phyloP scores from a whole-genome alignment of 2,797 vertebrate species.

The Macropodus opercularis region DNA sequence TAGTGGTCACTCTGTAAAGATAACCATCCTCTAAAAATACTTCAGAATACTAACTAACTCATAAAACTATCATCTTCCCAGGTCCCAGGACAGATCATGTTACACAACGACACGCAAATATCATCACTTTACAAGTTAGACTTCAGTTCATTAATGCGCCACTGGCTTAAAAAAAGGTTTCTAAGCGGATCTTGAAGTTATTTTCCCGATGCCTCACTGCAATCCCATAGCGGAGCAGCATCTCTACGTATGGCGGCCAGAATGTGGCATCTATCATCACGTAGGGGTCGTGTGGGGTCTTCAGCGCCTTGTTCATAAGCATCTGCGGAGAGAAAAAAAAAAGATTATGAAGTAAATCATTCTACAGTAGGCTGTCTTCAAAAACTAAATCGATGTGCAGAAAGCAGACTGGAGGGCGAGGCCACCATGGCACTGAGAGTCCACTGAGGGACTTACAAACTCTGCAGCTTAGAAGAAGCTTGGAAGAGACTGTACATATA shows the following conservation, averaged over 20 bases:
- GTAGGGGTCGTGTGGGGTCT: conserved; percentile 91
- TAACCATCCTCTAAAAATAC: neutral
- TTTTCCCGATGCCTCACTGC: conserved; percentile 91
- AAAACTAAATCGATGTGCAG: too few relatives aligned
- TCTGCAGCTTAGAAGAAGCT: too few relatives aligned
- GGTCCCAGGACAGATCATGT: conserved; percentile 3
- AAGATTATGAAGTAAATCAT: too few relatives aligned
- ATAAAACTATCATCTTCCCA: neutral
- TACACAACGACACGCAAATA: conserved; percentile 19
- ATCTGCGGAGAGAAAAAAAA: conserved; percentile 72
- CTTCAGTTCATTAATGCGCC: neutral
- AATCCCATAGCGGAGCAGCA: conserved; percentile 89
- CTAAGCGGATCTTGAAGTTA: conserved; percentile 87
- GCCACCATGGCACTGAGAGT: too few relatives aligned
- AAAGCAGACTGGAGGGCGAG: too few relatives aligned
- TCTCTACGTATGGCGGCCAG: conserved; percentile 93
- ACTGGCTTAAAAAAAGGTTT: conserved; percentile 80
- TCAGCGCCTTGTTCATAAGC: conserved; percentile 84
- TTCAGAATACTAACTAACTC: neutral
- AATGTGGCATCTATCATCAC: conserved; percentile 81
- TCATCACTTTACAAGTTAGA: conserved; percentile 15
- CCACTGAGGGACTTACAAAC: too few relatives aligned
- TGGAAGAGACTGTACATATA: too few relatives aligned
- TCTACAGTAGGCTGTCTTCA: too few relatives aligned
- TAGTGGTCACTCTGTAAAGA: neutral